Percentiles rank a stretch among this genome's conserved stretches.
Conservation (phyloP, 2,113 vertebrate genomes). For the Gila orcuttii region DNA sequence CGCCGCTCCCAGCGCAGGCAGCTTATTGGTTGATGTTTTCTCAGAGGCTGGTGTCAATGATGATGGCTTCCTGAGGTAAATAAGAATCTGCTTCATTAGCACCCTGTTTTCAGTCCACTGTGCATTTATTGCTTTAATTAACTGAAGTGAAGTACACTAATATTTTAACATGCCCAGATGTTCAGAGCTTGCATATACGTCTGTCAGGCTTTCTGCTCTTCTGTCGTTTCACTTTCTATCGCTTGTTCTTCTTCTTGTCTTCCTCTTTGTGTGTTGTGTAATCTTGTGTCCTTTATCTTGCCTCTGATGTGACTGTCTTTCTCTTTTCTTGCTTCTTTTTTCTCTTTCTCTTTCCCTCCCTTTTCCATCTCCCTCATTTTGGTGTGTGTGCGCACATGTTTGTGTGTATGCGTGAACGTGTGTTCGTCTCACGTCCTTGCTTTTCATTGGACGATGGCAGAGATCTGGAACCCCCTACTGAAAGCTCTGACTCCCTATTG, state of each 20-base stretch:
- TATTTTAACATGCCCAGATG: constrained; percentile 3
- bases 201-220: constrained; percentile 49
- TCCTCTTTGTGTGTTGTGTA: constrained; percentile 62
- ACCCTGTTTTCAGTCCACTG: background rate
- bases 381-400: constrained; percentile 62
- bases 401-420: constrained; percentile 66
- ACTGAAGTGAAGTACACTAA: constrained; percentile 11
- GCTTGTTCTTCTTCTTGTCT: constrained; percentile 16
- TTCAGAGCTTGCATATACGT: background rate
- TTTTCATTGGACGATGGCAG: constrained; percentile 86
- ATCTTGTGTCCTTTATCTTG: constrained; percentile 70
- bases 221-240: constrained; percentile 45
- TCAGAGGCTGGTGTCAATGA: constrained; percentile 84
- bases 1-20: constrained; percentile 73
- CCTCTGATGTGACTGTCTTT: constrained; percentile 77
- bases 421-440: constrained; percentile 69
- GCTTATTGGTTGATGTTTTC: constrained; percentile 89
- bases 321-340: constrained; percentile 60
- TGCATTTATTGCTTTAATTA: background rate
- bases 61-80: constrained; percentile 89
- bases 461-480: constrained; percentile 88
- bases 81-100: background rate
- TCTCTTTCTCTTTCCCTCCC: constrained; percentile 65
- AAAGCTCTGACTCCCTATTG: constrained; percentile 88
- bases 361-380: constrained; percentile 58